phyloP scores from a whole-genome alignment of 1,140 invertebrate genomes.

The Tribolium castaneum region DNA sequence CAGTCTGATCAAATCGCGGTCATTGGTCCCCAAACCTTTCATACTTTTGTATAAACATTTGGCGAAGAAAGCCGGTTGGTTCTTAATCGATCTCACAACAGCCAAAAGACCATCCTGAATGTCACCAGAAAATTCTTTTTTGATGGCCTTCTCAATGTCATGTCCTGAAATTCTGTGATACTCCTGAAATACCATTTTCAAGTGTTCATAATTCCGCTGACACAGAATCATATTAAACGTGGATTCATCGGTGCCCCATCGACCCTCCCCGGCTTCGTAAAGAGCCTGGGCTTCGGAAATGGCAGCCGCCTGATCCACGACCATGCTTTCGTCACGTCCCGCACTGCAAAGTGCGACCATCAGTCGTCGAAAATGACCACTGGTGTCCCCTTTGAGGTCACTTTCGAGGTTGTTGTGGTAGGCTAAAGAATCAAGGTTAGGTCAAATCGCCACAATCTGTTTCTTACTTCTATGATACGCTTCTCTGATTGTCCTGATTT shows the following conservation, averaged over 20 bases:
- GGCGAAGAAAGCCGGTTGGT: conserved; percentile 88
- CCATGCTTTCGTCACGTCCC: conserved; percentile 77
- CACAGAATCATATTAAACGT: conserved; percentile 86
- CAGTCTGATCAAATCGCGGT: conserved; percentile 85
- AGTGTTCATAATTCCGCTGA: conserved; percentile 79
- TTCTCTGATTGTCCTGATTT: conserved; percentile 84
- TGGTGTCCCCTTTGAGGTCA: conserved; percentile 84
- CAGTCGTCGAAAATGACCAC: conserved; percentile 84
- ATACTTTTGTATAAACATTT: conserved; percentile 88
- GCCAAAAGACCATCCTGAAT: conserved; percentile 72
- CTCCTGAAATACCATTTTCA: conserved; percentile 73
- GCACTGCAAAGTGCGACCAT: conserved; percentile 66
- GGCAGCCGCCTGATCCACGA: conserved; percentile 72
- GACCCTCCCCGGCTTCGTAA: conserved; percentile 80
- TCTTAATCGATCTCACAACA: conserved; percentile 80
- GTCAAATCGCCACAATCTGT: neutral
- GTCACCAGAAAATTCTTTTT: conserved; percentile 75
- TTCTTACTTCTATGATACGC: conserved; percentile 85
- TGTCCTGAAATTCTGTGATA: conserved; percentile 72
- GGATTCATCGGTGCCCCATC: conserved; percentile 88
- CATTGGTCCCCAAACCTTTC: conserved; percentile 84
- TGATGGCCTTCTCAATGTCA: conserved; percentile 74
- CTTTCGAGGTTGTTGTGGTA: conserved; percentile 80
- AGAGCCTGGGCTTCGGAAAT: conserved; percentile 78
- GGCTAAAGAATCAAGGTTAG: conserved; percentile 66